phyloP scores from a whole-genome alignment of 2,113 vertebrate species.

The Dascyllus trimaculatus region DNA sequence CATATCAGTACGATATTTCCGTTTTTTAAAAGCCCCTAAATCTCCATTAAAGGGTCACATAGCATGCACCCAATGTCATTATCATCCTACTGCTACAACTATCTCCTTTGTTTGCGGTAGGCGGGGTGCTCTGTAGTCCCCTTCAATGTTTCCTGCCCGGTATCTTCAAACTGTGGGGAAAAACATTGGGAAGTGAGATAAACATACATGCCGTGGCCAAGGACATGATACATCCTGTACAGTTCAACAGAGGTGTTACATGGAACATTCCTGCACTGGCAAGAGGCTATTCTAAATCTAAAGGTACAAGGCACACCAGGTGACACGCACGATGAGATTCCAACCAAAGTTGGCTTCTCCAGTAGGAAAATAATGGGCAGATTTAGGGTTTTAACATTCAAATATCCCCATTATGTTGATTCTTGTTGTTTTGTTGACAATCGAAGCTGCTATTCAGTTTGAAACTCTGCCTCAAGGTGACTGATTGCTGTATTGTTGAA shows the following conservation, averaged over 20 bases:
- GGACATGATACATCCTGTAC: constrained; percentile 47
- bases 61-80: not conserved
- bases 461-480: not conserved
- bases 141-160: constrained; percentile 32
- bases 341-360: not conserved
- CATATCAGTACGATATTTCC: not conserved
- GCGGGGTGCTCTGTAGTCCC: constrained; percentile 20
- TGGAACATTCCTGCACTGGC: not conserved
- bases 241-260: not conserved
- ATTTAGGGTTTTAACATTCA: no score
- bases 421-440: not conserved
- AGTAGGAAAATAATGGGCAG: not conserved
- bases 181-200: constrained; percentile 63
- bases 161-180: constrained; percentile 47
- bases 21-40: not conserved
- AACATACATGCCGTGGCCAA: not conserved
- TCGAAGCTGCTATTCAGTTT: not conserved
- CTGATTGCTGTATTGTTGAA: not conserved
- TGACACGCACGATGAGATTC: not conserved
- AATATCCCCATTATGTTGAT: no score
- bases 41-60: not conserved
- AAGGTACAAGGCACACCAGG: not conserved
- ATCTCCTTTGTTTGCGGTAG: constrained; percentile 45
- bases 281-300: not conserved
- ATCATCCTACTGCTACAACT: not conserved